phyloP scores from a whole-genome alignment of 2,888 invertebrate genomes.

The Mactromeris polynyma region DNA sequence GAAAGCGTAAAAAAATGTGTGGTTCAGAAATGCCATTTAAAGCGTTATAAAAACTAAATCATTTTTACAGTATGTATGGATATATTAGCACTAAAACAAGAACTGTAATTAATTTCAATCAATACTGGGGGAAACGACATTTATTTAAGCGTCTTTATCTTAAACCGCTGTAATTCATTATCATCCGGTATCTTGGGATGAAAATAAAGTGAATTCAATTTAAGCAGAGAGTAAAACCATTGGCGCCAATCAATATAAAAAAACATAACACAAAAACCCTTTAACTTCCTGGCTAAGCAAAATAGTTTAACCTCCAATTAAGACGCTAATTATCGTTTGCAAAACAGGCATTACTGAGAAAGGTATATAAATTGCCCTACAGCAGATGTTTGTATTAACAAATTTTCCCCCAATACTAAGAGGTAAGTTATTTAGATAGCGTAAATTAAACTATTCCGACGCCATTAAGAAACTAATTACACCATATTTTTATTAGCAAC shows the following conservation, averaged over 20 bases:
- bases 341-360: slow-evolving; percentile 1
- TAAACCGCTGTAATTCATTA: not conserved
- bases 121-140: not conserved
- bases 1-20: too few species aligned
- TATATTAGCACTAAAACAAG: not conserved
- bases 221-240: not conserved
- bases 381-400: slow-evolving; percentile 25
- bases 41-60: too few species aligned
- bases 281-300: not conserved
- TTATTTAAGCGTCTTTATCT: not conserved
- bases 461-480: slow-evolving; percentile 59
- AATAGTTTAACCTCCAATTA: slow-evolving; percentile 8
- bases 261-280: not conserved
- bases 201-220: not conserved
- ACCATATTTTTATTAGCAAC: slow-evolving; percentile 52
- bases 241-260: not conserved
- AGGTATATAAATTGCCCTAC: not conserved
- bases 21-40: too few species aligned
- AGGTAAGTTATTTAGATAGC: slow-evolving; percentile 51
- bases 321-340: not conserved
- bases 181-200: not conserved
- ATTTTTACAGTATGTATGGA: too few species aligned
- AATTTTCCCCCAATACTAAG: slow-evolving; percentile 19
- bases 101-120: not conserved
- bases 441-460: slow-evolving; percentile 59